Evolutionary conservation across 2,113 vertebrate species (phyloP).

Genomic region (Tursiops truncatus): DNA sequence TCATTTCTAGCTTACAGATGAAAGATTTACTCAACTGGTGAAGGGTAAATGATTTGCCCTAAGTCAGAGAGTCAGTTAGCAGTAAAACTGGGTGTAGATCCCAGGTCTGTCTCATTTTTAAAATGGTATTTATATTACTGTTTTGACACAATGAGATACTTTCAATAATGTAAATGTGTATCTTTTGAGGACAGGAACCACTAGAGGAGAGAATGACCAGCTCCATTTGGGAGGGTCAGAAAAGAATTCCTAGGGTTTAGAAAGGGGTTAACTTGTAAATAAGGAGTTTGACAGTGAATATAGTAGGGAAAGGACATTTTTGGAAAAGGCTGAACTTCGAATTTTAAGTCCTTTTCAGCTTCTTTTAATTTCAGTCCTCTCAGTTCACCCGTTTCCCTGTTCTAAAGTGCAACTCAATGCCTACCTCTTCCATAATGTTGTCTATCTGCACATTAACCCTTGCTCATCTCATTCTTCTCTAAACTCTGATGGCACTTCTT

Average conservation of each 20-base stretch:
- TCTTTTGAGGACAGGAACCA: neutral
- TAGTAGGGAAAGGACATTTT: neutral
- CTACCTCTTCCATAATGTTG: neutral
- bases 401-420: neutral
- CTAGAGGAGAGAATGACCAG: neutral
- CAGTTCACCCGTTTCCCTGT: neutral
- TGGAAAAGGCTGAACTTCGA: neutral
- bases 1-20: neutral
- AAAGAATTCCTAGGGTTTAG: neutral
- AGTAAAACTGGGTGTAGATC: neutral
- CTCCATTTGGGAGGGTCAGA: neutral
- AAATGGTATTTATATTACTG: neutral
- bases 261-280: neutral
- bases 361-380: neutral
- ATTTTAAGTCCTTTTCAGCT: neutral
- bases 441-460: neutral
- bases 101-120: neutral
- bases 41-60: neutral
- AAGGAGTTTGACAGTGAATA: neutral
- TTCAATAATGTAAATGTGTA: neutral
- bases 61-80: neutral
- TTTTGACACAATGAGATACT: constrained; percentile 12
- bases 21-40: neutral
- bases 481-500: neutral
- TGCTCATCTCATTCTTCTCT: neutral